Base-by-base conservation (phyloP, 2,888 invertebrate species). In the Eulithis testata region DNA sequence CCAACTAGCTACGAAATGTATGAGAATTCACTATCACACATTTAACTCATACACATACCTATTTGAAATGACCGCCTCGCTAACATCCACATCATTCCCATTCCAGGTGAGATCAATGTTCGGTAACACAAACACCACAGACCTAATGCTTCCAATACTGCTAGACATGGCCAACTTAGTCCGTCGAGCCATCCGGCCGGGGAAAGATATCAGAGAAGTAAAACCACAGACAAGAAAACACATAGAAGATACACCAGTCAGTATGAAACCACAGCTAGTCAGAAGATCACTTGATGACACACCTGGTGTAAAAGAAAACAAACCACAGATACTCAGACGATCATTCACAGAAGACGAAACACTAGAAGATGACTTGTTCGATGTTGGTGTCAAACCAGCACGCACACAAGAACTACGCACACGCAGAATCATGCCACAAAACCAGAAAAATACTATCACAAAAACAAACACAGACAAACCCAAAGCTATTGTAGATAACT, bases 101-200 rank as follows among this genome's bases (percentile, higher is more conserved):
- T 91, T 91, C 51, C 87, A 95, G 94, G 94, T 94, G 73, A 93
- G 93, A 79, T 93, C 94, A 77, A 93, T 94, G 90, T 94, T 95
- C 78, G 94, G 93, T 69, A 91, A 93, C 76, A 90, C 91, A 68
- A 94, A 95, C 78, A 87, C 93, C 12, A 86, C 94, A 69, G 94
- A 94, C 60, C 84, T 95, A 37, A 92, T 95, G 88, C 83, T 96
- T 62, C 95, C 96, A 9, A 94, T 95, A 68, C 93, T 95, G 65
- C 90, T 94, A 73, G 95, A 96, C 81, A 94, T 95, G 81, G 95
- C 95, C 0, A 95, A 95, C 79, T 88, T 95, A 65, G 93, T 95
- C 58, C 90, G 94, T 63, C 92, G 86, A 54, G 93, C 94, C 0
- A 90, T 94, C 43, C 85, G 88, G 63, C 81, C 91, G 44, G 85